These are phyloP conservation scores for Drosophila orena DNA, from an alignment of 1,140 invertebrate genomes.

Conservation along the genomic window DNA sequence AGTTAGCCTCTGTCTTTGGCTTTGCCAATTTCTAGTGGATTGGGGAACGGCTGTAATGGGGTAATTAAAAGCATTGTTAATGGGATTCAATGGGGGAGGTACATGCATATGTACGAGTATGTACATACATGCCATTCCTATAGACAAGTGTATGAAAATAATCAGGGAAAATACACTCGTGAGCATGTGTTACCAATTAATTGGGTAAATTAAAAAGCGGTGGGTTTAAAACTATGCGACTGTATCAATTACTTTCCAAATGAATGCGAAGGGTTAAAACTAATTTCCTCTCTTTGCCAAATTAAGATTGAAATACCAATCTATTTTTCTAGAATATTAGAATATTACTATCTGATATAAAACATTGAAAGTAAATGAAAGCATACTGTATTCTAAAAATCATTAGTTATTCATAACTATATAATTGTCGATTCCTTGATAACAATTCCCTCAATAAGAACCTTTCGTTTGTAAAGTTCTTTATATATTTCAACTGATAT, in stretches of 20 bases:
- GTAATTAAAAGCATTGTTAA: slow-evolving; percentile 35
- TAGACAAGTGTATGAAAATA: slow-evolving; percentile 7
- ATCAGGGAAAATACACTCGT: slow-evolving; percentile 12
- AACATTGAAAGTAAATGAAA: too few species aligned
- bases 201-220: slow-evolving; percentile 2
- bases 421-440: background rate
- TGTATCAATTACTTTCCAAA: slow-evolving; percentile 17
- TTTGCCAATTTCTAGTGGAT: slow-evolving; percentile 25
- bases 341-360: too few species aligned
- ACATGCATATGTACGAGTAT: too few species aligned
- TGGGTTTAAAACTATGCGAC: background rate
- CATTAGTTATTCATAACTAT: background rate
- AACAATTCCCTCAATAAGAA: background rate
- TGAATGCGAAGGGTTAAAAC: background rate
- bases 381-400: too few species aligned
- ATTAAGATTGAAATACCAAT: too few species aligned
- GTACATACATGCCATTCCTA: background rate
- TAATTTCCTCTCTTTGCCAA: too few species aligned
- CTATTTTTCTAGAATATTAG: too few species aligned
- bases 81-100: slow-evolving; percentile 6
- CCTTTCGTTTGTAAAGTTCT: background rate
- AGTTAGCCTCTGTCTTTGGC: slow-evolving; percentile 29
- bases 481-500: too few species aligned
- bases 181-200: slow-evolving; percentile 23
- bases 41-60: slow-evolving; percentile 29